Evolutionary conservation across 1,140 invertebrate genomes (phyloP), one percentile per base, ranked within the genome.

Genomic region (Medauroidea extradentata): DNA sequence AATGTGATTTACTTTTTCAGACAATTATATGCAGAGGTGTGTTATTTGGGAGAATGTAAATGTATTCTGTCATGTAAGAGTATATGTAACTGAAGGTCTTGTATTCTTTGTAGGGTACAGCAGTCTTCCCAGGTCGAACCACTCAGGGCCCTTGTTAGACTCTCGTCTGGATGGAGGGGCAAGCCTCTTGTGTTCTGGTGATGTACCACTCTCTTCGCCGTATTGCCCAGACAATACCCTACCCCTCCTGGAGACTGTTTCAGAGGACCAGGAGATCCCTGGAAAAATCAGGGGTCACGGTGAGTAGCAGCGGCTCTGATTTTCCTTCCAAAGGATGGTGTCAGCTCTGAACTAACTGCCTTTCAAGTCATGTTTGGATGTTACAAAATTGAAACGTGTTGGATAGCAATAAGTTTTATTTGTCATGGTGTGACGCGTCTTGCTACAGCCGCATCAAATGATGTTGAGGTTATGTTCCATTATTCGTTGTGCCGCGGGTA

Each of bases 71-170:
- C 13, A n/a, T 48, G 44, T 48, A 13, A 48, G 44, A 48, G 39
- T 1, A 41, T 14, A 1, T 41, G 39, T 41, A n/a, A n/a, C n/a
- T n/a, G n/a, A n/a, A n/a, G n/a, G n/a, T n/a, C n/a, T n/a, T n/a
- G n/a, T 8, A 19, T 50, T 24, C 52, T 52, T 61, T 64, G n/a
- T 68, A 89, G 89, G 88, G 57, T 91, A 91, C 71, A 90, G 87
- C 72, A 91, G 87, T 75, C 79, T 92, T 65, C 88, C 89, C 21
- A 79, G 90, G 59, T 90, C 88, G 43, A 90, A 88, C 67, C 88
- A 91, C 74, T 88, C 83, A 63, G 88, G 81, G 67, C 86, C 81
- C 34, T 51, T 63, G 14, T 58, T 63, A 48, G 74, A 80, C 71
- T 79, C 79, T 59, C 75, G 77, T 55, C 57, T 69, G 71, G 67